A percentile compares a stretch with the other conserved stretches of the same genome.
Conservation (phyloP, 2,797 vertebrate genomes). For the Dryobates pubescens region DNA sequence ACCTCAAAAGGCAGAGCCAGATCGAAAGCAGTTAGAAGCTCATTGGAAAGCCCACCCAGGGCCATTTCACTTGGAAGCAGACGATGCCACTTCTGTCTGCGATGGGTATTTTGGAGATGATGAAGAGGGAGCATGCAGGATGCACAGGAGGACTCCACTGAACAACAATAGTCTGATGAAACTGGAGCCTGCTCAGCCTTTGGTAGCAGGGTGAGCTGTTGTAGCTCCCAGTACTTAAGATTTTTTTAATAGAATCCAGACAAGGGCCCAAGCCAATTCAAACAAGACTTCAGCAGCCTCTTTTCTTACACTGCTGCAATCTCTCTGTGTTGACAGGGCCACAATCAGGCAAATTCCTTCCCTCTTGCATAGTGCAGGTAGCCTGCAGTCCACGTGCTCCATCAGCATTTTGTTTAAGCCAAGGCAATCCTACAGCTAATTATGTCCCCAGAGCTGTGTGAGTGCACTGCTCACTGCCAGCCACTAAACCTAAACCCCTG, state of each 20-base stretch:
- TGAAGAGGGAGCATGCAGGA: background rate
- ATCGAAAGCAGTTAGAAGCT: background rate
- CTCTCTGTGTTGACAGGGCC: slow-evolving; percentile 39
- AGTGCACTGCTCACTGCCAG: background rate
- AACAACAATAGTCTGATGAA: slow-evolving; percentile 52
- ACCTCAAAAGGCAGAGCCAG: background rate
- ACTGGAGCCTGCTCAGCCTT: background rate
- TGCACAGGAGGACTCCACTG: background rate
- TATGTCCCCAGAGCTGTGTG: background rate
- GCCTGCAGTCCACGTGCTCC: background rate
- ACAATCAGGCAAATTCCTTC: slow-evolving; percentile 29
- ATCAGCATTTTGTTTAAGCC: background rate
- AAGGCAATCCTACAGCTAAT: background rate
- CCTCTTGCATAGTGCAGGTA: slow-evolving; percentile 47
- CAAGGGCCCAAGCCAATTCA: background rate
- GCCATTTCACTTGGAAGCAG: background rate
- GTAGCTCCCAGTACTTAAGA: background rate
- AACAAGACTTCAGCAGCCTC: slow-evolving; percentile 17
- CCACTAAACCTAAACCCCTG: too few species aligned
- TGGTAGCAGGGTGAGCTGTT: slow-evolving; percentile 7
- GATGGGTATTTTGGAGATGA: background rate
- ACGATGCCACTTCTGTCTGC: background rate
- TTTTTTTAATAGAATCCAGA: slow-evolving; percentile 56
- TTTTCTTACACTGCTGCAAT: slow-evolving; percentile 12
- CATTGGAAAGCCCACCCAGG: background rate